phyloP scores from a whole-genome alignment of 1,140 invertebrate species.

The Sycobia sp. region DNA sequence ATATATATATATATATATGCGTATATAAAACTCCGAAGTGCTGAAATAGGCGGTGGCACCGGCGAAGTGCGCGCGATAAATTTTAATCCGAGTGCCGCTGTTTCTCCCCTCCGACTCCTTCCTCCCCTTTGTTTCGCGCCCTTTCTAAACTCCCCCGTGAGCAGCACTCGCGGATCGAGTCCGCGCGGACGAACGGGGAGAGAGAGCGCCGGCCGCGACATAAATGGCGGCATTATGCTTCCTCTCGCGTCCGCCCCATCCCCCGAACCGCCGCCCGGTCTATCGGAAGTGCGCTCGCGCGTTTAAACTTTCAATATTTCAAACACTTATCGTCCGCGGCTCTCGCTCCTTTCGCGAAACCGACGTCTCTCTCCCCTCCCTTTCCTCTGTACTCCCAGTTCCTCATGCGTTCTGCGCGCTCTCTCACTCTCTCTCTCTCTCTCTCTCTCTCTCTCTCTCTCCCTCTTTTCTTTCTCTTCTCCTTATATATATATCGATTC shows the following conservation, averaged over 20 bases:
- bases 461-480: no score
- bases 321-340: slow-evolving; percentile 56
- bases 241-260: slow-evolving; percentile 31
- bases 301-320: slow-evolving; percentile 61
- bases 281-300: slow-evolving; percentile 17
- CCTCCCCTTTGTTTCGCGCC: no score
- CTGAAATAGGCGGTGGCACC: no score
- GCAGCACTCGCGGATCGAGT: slow-evolving; percentile 31
- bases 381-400: slow-evolving; percentile 2
- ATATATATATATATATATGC: background rate
- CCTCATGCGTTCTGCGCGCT: slow-evolving; percentile 6
- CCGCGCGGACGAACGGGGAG: no score
- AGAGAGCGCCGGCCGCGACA: slow-evolving; percentile 44
- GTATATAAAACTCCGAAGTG: background rate
- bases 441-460: background rate
- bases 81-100: slow-evolving; percentile 9
- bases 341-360: slow-evolving; percentile 31
- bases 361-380: slow-evolving; percentile 24
- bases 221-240: slow-evolving; percentile 56
- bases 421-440: background rate
- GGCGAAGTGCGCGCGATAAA: no score
- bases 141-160: no score
- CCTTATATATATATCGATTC: no score
- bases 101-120: slow-evolving; percentile 1
- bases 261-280: no score